Base-by-base conservation (phyloP, 92 coral and sea anemone species). In the Bergia sp. region DNA sequence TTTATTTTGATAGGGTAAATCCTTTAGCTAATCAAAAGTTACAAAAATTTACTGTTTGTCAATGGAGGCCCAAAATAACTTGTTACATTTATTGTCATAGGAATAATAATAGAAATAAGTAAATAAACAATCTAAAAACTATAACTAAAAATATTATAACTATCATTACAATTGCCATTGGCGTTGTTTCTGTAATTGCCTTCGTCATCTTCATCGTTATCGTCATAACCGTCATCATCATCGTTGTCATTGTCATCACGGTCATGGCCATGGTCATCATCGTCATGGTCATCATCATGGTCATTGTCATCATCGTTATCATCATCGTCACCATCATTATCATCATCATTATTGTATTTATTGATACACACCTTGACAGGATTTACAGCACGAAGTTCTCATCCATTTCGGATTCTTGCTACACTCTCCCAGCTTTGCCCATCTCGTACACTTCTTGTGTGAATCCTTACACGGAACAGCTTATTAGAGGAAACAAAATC, bases 361-460 rank as follows among this genome's bases (percentile, higher is more conserved):
- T 10, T 37, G 39, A 36, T 5, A 82, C 73, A 21, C 16, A 82
- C 86, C 86, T 82, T n/a, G 42, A 41, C 86, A 82, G 37, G 86
- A 82, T 42, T 20, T 65, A 36, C 86, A 82, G 55, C 86, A 82
- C 12, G 36, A 12, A 8, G 75, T 18, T 38, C 16, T 38, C 86
- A 82, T 82, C 75, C 74, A 82, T 15, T 43, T 41, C 5, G 43
- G 1, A 58, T 40, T 40, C 36, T 67, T 82, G 42, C 20, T 16
- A 20, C 86, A 82, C 71, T 82, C 86, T 42, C 86, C 86, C 21
- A 80, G 23, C 20, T 50, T 80, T 37, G 85, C 85, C 85, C 85
- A 80, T 3, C 1, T 29, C n/a, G 4, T 53, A 4, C 85, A 80
- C 61, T 80, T 80, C 45, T 55, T 29, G 85, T 80, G 85, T 29